Conservation (phyloP, 1,140 invertebrate species). For the Diorhabda elongata region DNA sequence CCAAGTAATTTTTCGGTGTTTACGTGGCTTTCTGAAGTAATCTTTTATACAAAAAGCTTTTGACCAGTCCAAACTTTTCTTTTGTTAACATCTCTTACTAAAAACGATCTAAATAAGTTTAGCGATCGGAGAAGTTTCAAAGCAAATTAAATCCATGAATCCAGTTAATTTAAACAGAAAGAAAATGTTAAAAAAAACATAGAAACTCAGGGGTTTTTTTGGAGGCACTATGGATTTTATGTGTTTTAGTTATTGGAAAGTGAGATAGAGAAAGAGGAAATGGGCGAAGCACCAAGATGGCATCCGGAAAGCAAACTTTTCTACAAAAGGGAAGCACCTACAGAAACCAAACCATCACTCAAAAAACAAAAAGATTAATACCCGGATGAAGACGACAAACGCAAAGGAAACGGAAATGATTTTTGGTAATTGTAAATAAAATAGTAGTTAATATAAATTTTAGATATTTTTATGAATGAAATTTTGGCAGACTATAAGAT, state of each 20-base stretch:
- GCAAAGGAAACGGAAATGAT: constrained; percentile 16
- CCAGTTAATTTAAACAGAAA: too few relatives aligned
- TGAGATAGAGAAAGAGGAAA: constrained; percentile 42
- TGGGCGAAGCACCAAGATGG: constrained; percentile 38
- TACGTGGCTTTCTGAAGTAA: too few relatives aligned
- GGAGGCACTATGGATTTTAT: not conserved
- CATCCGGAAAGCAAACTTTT: constrained; percentile 43
- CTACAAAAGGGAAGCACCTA: constrained; percentile 41
- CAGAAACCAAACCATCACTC: not conserved
- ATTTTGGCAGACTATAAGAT: constrained; percentile 15
- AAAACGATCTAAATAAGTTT: too few relatives aligned
- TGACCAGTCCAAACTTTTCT: too few relatives aligned
- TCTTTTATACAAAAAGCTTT: too few relatives aligned
- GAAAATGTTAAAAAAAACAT: too few relatives aligned
- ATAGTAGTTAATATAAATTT: constrained; percentile 6
- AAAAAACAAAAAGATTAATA: constrained; percentile 4
- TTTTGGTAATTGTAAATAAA: constrained; percentile 16
- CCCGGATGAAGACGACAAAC: constrained; percentile 4
- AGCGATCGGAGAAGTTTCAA: too few relatives aligned
- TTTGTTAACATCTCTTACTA: too few relatives aligned
- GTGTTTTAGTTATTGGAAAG: constrained; percentile 42
- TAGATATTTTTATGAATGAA: constrained; percentile 18
- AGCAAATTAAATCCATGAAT: too few relatives aligned
- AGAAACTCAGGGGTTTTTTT: too few relatives aligned
- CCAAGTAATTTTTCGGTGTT: too few relatives aligned